These are phyloP conservation scores for Oscheius myriophilus DNA, from an alignment of 2,888 invertebrate genomes.

Conservation along the genomic window DNA sequence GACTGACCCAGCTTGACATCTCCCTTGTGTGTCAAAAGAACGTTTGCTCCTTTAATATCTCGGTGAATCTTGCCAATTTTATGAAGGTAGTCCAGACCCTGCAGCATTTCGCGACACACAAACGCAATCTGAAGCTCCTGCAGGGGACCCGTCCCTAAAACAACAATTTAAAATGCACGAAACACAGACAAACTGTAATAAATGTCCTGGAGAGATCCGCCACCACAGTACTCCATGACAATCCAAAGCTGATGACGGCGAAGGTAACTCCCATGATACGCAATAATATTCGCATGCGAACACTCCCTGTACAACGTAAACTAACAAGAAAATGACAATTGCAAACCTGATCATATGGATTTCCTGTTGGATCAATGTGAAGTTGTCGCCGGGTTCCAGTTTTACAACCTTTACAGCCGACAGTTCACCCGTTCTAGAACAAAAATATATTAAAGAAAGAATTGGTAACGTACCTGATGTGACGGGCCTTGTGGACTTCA, in stretches of 20 bases:
- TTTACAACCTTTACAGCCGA: constrained; percentile 99
- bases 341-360: constrained; percentile 84
- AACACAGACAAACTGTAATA: constrained; percentile 61
- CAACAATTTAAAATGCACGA: background rate
- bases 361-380: constrained; percentile 97
- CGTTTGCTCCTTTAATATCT: constrained; percentile 88
- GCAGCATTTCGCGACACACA: constrained; percentile 94
- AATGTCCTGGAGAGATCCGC: constrained; percentile 84
- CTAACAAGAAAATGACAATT: background rate
- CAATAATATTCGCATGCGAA: constrained; percentile 94
- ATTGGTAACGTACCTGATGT: constrained; percentile 48
- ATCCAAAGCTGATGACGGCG: constrained; percentile 95
- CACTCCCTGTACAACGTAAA: constrained; percentile 74
- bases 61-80: constrained; percentile 88
- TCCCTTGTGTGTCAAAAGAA: constrained; percentile 91
- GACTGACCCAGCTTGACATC: constrained; percentile 86
- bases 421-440: constrained; percentile 82
- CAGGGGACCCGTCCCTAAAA: constrained; percentile 89
- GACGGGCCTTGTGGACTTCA: constrained; percentile 75
- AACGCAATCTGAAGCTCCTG: constrained; percentile 95
- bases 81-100: constrained; percentile 93
- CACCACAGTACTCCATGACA: constrained; percentile 99
- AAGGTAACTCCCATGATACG: constrained; percentile 71
- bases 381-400: constrained; percentile 96
- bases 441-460: constrained; percentile 3